These are phyloP conservation scores for Vulpes vulpes DNA, from an alignment of 2,113 vertebrate species.

Conservation along the genomic window DNA sequence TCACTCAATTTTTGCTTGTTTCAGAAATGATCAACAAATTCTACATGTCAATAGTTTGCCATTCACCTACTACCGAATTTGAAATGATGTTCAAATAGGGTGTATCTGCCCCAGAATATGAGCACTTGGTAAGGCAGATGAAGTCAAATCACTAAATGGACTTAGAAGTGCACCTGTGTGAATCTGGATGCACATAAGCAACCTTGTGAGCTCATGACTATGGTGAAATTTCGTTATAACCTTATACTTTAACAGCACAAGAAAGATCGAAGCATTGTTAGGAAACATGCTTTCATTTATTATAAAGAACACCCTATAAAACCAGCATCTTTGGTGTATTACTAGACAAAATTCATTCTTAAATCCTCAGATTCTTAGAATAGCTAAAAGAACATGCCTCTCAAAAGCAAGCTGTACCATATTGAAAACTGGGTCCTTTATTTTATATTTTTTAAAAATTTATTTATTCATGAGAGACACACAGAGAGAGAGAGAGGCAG, in stretches of 20 bases:
- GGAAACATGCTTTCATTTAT: not conserved
- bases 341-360: not conserved
- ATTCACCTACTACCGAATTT: not conserved
- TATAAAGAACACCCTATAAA: not conserved
- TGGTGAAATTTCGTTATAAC: not conserved
- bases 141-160: not conserved
- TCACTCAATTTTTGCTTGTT: not conserved
- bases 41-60: not conserved
- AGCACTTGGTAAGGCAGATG: not conserved
- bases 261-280: not conserved
- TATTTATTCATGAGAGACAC: no score
- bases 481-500: no score
- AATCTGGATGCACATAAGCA: fast-evolving
- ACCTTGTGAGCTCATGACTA: not conserved
- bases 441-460: no score
- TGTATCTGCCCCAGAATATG: not conserved
- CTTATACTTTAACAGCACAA: no score
- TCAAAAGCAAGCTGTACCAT: not conserved
- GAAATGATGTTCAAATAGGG: not conserved
- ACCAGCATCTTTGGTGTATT: not conserved
- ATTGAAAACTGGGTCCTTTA: not conserved
- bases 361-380: not conserved
- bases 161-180: fast-evolving
- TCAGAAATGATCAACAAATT: not conserved
- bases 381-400: not conserved